Base-by-base conservation (phyloP, 2,797 vertebrate genomes). In the Silurus lanzhouensis region DNA sequence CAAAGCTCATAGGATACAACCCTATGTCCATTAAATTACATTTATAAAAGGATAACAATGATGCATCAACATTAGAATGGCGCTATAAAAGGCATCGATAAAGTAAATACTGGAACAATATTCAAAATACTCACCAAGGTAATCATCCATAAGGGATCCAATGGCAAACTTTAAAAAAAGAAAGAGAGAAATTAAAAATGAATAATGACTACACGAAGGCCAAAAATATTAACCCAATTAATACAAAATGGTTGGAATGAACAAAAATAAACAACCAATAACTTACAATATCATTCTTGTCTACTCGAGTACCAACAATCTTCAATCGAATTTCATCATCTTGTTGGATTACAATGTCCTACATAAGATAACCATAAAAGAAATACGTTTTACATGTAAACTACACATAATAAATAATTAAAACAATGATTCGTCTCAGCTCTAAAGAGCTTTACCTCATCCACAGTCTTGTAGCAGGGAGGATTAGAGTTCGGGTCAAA, bases 61-160 rank as follows among this genome's bases (percentile, higher is more conserved):
- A 57, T 48, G 3, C 8, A 58, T 58, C 25, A 58, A 31, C 8
- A 5, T 3, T 10, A 27, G 19, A 58, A 12, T 58, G 15, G 17
- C 55, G 20, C 17, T 58, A 31, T 31, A 38, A 76, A 38, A 17
- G n/a, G 3, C 15, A 27, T 19, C 15, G 52, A 52, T 15, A 83
- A 63, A 66, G 19, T 0, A 83, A 8, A 5, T 25, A 60, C 22
- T 25, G 57, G 74, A 86, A 81, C 38, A 38, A 52, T 52, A 57
- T 46, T 22, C 44, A 8, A 87, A 89, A 58, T 14, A 93, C 96
- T 94, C 88, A 99, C 97, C 97, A 82, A 99, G 91, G 89, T 98
- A 99, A 88, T 99, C 97, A 12, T 99, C 97, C 97, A 99, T 98
- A 68, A 99, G 93, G 60, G 97, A 99, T 70, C 97, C 97, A n/a